These are phyloP conservation scores for Drosophila atripex DNA, from an alignment of 2,888 invertebrate genomes.

Conservation along the genomic window DNA sequence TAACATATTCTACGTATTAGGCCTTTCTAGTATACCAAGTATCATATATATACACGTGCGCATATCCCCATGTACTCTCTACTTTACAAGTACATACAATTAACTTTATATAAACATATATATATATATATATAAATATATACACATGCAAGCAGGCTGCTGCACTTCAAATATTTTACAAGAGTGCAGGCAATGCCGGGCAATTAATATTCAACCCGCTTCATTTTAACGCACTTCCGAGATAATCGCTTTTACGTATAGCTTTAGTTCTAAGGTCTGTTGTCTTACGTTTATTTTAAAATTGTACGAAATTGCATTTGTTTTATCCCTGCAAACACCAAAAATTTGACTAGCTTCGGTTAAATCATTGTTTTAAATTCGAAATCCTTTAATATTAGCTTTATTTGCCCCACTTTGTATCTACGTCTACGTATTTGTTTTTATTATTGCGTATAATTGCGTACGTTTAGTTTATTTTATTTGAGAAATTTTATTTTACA, in stretches of 20 bases:
- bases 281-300: slow-evolving; percentile 37
- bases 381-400: slow-evolving; percentile 56
- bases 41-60: slow-evolving; percentile 50
- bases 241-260: slow-evolving; percentile 56
- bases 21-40: slow-evolving; percentile 32
- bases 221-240: slow-evolving; percentile 43
- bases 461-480: slow-evolving; percentile 35
- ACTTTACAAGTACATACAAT: slow-evolving; percentile 41
- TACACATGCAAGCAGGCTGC: slow-evolving; percentile 30
- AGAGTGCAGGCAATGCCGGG: slow-evolving; percentile 39
- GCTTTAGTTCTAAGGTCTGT: slow-evolving; percentile 47
- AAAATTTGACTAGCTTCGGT: slow-evolving; percentile 46
- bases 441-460: slow-evolving; percentile 49
- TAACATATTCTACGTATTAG: slow-evolving; percentile 29
- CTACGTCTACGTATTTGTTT: slow-evolving; percentile 56
- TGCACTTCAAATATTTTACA: slow-evolving; percentile 15
- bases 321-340: slow-evolving; percentile 55
- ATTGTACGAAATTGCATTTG: slow-evolving; percentile 59
- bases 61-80: slow-evolving; percentile 71
- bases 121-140: slow-evolving; percentile 20
- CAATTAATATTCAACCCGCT: slow-evolving; percentile 62
- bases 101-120: slow-evolving; percentile 25
- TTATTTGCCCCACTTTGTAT: slow-evolving; percentile 44
- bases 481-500: slow-evolving; percentile 28
- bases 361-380: slow-evolving; percentile 47